Evolutionary conservation across 2,113 vertebrate genomes (phyloP).

Genomic region (Riparia riparia): DNA sequence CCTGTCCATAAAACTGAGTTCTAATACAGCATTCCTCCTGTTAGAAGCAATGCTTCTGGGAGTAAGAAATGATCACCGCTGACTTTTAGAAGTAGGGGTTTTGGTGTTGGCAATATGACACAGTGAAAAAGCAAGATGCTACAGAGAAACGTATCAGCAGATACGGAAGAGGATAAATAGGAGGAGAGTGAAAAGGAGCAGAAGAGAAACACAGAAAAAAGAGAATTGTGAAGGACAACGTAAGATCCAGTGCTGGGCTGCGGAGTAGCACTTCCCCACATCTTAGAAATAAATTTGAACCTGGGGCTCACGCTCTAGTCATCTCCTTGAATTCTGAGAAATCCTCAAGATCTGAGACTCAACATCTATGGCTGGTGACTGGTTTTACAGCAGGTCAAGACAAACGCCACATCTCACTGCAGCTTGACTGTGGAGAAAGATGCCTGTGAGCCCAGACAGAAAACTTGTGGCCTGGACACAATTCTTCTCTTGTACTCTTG

Average conservation of each 20-base stretch:
- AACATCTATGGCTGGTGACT: not conserved
- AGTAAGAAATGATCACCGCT: not conserved
- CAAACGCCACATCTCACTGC: not conserved
- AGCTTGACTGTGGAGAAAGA: not conserved
- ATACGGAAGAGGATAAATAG: not conserved
- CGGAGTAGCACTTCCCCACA: not conserved
- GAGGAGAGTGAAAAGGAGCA: not conserved
- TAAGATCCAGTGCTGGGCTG: not conserved
- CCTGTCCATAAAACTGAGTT: not conserved
- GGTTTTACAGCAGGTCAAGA: not conserved
- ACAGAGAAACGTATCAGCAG: not conserved
- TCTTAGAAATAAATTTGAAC: not conserved
- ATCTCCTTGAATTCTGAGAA: not conserved
- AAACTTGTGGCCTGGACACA: not conserved
- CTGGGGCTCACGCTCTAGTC: not conserved
- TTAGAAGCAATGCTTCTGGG: not conserved
- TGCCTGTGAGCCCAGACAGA: not conserved
- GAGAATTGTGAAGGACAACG: not conserved
- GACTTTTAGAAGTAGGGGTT: not conserved
- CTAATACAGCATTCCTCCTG: not conserved
- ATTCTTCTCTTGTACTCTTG: not conserved
- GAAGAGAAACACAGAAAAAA: not conserved
- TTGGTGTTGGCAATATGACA: not conserved
- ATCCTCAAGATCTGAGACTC: not conserved
- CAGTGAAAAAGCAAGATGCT: not conserved